phyloP scores from a whole-genome alignment of 2,888 invertebrate genomes.

The Dryococelus australis region DNA sequence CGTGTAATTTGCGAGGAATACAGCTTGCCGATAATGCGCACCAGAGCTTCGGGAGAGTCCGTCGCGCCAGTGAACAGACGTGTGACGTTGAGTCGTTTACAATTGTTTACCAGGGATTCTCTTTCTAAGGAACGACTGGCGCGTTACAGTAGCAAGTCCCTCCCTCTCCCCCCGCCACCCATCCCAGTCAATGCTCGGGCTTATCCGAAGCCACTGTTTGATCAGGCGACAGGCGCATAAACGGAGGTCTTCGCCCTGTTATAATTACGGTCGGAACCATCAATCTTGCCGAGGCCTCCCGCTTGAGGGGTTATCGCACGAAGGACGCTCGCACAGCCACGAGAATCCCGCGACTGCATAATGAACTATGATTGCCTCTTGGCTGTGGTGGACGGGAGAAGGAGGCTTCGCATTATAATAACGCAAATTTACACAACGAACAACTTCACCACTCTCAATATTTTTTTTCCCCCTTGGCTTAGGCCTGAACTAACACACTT shows the following conservation, averaged over 20 bases:
- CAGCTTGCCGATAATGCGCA: too few relatives aligned
- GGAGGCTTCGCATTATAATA: too few relatives aligned
- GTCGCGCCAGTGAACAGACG: too few relatives aligned
- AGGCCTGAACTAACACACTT: too few relatives aligned
- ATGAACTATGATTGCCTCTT: constrained; percentile 5
- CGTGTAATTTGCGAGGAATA: too few relatives aligned
- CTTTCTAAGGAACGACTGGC: neutral
- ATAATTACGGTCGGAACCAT: neutral
- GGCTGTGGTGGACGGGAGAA: neutral
- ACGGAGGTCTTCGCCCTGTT: neutral
- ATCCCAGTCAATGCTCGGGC: neutral
- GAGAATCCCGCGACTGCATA: neutral
- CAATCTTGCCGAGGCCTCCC: neutral
- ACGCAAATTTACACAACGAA: too few relatives aligned
- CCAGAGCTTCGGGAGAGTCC: too few relatives aligned
- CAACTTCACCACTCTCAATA: too few relatives aligned
- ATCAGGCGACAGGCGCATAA: neutral
- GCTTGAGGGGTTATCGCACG: neutral
- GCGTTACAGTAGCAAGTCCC: neutral
- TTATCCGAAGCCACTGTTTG: neutral
- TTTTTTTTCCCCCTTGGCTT: too few relatives aligned
- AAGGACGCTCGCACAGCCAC: neutral
- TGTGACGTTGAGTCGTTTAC: too few relatives aligned
- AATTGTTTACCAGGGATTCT: too few relatives aligned
- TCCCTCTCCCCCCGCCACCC: too few relatives aligned